Percentiles rank a stretch among this genome's conserved stretches.
Evolutionary conservation across 2,113 vertebrate genomes (phyloP).

Genomic region (Colossoma macropomum): DNA sequence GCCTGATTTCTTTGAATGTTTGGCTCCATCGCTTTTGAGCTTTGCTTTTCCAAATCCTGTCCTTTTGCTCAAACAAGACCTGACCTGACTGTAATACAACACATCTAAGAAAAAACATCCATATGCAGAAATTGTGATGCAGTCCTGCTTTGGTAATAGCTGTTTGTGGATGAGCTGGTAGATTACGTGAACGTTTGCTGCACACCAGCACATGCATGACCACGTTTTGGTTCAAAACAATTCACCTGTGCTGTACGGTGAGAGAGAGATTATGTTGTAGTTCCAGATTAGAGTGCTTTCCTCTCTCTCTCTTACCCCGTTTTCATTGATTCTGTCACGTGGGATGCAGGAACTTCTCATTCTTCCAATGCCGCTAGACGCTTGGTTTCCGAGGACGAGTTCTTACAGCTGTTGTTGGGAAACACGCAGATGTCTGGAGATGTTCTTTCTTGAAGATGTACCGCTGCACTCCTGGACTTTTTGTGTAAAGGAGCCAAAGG

Average conservation of each 20-base stretch:
- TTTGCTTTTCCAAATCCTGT: no score
- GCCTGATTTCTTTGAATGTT: no score
- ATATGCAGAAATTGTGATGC: background rate
- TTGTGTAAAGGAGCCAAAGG: background rate
- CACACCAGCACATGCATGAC: background rate
- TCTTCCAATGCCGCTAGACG: background rate
- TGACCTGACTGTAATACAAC: background rate
- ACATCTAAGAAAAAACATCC: no score
- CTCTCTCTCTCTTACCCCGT: background rate
- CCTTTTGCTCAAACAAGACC: background rate
- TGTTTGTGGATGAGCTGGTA: background rate
- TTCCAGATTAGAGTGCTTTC: slow-evolving; percentile 7
- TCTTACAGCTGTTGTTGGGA: no score
- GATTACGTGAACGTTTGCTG: background rate
- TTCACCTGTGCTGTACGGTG: background rate
- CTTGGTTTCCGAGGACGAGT: no score
- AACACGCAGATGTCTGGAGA: no score
- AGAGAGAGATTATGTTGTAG: slow-evolving; percentile 10
- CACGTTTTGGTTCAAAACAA: background rate
- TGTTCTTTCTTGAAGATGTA: background rate
- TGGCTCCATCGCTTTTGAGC: no score
- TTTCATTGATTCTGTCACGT: slow-evolving; percentile 13
- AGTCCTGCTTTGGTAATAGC: background rate
- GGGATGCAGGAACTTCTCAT: background rate
- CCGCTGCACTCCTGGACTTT: background rate